Conservation (phyloP, 1,140 invertebrate species). For the Stenopsyche tienmushanensis region DNA sequence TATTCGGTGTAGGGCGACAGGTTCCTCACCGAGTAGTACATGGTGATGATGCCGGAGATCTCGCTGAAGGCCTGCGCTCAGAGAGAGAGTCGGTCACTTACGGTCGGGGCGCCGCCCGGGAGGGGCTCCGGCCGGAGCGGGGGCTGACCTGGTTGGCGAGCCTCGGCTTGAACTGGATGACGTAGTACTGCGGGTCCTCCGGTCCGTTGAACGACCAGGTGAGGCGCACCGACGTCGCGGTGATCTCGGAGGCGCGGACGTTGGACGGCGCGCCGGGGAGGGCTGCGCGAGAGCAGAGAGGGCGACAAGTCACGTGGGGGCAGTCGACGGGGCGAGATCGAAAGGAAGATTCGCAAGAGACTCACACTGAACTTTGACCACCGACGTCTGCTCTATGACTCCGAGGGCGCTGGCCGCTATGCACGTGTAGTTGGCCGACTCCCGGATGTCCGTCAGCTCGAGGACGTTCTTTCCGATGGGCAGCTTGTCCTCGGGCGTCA, state of each 20-base stretch:
- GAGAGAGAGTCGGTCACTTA: no score
- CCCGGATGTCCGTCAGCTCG: conserved; percentile 79
- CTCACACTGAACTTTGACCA: conserved; percentile 95
- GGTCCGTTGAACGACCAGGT: conserved; percentile 86
- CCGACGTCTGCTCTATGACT: conserved; percentile 80
- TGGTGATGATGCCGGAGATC: conserved; percentile 88
- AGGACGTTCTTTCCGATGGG: conserved; percentile 86
- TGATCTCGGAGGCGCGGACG: conserved; percentile 87
- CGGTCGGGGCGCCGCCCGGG: no score
- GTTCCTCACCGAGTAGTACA: conserved; percentile 86
- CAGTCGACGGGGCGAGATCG: no score
- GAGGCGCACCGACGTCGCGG: conserved; percentile 85
- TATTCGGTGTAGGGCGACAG: conserved; percentile 95
- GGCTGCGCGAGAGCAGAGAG: conserved; percentile 61
- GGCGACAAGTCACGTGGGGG: no score
- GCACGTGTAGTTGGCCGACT: conserved; percentile 96
- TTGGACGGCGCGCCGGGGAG: conserved; percentile 85
- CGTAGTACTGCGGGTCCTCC: conserved; percentile 88
- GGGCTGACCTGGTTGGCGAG: conserved; percentile 72
- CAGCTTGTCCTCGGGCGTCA: conserved; percentile 83
- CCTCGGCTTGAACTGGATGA: conserved; percentile 94
- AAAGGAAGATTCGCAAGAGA: conserved; percentile 43
- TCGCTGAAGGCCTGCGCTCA: conserved; percentile 81
- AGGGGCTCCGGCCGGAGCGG: no score
- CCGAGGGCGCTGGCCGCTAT: conserved; percentile 92